A percentile compares a stretch with the other conserved stretches of the same genome.
phyloP scores from a whole-genome alignment of 92 coral and sea anemone species.

The Montipora capitata region DNA sequence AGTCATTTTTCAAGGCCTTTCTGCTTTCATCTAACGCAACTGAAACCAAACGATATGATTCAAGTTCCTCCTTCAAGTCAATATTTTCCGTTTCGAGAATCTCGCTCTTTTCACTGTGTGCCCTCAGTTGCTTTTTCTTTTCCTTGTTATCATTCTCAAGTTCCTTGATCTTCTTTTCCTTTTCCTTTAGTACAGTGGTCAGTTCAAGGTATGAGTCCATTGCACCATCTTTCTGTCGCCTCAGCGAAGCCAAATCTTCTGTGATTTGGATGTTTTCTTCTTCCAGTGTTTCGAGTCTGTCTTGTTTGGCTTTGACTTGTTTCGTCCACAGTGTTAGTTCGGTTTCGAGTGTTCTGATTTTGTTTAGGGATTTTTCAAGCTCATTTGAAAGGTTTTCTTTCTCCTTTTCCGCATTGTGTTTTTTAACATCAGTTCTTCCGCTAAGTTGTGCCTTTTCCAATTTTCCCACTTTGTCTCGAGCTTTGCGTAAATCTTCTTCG shows the following conservation, averaged over 20 bases:
- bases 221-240: constrained; percentile 60
- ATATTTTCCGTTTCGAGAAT: constrained; percentile 40
- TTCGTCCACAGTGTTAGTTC: constrained; percentile 46
- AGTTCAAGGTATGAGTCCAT: constrained; percentile 33
- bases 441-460: constrained; percentile 8
- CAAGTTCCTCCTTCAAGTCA: constrained; percentile 47
- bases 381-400: constrained; percentile 19
- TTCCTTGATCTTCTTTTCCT: constrained; percentile 54
- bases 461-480: background rate
- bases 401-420: constrained; percentile 5
- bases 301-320: constrained; percentile 35
- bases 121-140: constrained; percentile 42
- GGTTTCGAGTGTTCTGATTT: constrained; percentile 67
- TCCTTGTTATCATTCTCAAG: constrained; percentile 62
- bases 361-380: constrained; percentile 23
- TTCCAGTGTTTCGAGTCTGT: constrained; percentile 50
- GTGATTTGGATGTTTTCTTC: constrained; percentile 51
- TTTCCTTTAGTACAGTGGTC: constrained; percentile 48
- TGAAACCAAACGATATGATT: constrained; percentile 57
- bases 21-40: constrained; percentile 78
- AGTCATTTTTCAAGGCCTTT: constrained; percentile 22
- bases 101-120: constrained; percentile 47
- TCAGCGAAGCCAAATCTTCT: constrained; percentile 56
- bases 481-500: constrained; percentile 43
- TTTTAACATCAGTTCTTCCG: constrained; percentile 30